phyloP scores from a whole-genome alignment of 2,113 vertebrate genomes.

The Crocuta crocuta region DNA sequence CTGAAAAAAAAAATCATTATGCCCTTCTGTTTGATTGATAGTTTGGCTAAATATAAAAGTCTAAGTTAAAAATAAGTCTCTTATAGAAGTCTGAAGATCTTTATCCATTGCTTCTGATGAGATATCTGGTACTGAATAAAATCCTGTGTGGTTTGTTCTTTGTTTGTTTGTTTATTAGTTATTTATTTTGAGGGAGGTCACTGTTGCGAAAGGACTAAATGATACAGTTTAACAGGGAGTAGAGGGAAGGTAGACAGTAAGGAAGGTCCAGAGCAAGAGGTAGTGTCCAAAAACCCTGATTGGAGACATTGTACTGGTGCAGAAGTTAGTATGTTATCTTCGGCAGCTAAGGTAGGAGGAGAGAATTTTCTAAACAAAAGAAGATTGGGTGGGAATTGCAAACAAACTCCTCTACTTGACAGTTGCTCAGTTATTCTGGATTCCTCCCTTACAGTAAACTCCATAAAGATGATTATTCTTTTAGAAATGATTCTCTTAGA shows the following conservation, averaged over 20 bases:
- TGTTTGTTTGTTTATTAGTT: no score
- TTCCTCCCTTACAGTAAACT: not conserved
- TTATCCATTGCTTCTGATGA: not conserved
- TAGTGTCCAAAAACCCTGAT: not conserved
- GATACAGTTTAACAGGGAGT: not conserved
- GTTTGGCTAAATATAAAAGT: constrained; percentile 11
- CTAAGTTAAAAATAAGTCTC: constrained; percentile 44
- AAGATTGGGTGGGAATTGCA: not conserved
- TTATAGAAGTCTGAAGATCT: not conserved
- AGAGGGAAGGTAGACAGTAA: not conserved
- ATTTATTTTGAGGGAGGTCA: not conserved
- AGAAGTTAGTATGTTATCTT: not conserved
- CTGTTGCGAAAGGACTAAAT: constrained; percentile 36
- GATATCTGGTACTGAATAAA: not conserved
- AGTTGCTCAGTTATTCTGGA: not conserved
- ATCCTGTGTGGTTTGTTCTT: not conserved
- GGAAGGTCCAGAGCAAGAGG: not conserved
- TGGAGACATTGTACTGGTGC: not conserved
- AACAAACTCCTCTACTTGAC: not conserved
- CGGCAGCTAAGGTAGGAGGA: not conserved
- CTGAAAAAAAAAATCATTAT: not conserved
- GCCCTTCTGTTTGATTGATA: not conserved
- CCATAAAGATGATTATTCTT: not conserved
- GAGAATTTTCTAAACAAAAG: not conserved
- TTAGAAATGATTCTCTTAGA: constrained; percentile 12